Evolutionary conservation across 2,888 invertebrate genomes (phyloP).

Genomic region (Amitus sp.): DNA sequence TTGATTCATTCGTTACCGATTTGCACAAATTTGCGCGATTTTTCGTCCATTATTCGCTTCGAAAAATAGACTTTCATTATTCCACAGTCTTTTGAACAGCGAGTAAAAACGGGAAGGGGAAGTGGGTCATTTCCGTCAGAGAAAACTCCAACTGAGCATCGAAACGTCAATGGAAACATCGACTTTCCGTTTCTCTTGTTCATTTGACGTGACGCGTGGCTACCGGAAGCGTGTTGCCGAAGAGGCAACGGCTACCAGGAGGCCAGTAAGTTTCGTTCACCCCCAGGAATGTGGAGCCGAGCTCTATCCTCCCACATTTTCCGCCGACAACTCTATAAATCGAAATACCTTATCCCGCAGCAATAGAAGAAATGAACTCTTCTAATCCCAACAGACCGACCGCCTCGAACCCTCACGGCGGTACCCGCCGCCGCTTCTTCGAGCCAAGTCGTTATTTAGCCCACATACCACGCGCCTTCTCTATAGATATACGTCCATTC

Average conservation of each 20-base stretch:
- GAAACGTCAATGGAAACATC: background rate
- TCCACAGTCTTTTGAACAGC: too few relatives aligned
- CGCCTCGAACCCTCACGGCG: slow-evolving; percentile 17
- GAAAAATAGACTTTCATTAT: too few relatives aligned
- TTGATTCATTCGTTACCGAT: slow-evolving; percentile 11
- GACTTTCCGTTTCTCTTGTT: background rate
- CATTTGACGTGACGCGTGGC: background rate
- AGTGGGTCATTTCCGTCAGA: too few relatives aligned
- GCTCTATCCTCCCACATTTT: slow-evolving; percentile 16
- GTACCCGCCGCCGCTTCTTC: background rate
- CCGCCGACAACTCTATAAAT: slow-evolving; percentile 29
- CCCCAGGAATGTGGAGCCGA: slow-evolving; percentile 5
- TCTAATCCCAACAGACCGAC: slow-evolving; percentile 40
- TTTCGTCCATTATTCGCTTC: too few relatives aligned
- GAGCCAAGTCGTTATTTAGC: slow-evolving; percentile 32
- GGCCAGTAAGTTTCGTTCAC: slow-evolving; percentile 13
- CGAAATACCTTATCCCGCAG: slow-evolving; percentile 38
- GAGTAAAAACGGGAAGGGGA: too few relatives aligned
- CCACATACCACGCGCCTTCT: slow-evolving; percentile 9
- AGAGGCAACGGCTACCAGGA: slow-evolving; percentile 13
- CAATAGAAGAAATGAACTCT: slow-evolving; percentile 41
- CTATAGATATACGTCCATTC: slow-evolving; percentile 15
- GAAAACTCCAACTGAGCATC: too few relatives aligned
- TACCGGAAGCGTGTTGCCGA: background rate
- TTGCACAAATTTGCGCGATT: slow-evolving; percentile 6